A percentile compares a stretch with the other conserved stretches of the same genome.
These are phyloP conservation scores for Azemiops feae DNA, from an alignment of 2,113 vertebrate genomes.

Conservation along the genomic window DNA sequence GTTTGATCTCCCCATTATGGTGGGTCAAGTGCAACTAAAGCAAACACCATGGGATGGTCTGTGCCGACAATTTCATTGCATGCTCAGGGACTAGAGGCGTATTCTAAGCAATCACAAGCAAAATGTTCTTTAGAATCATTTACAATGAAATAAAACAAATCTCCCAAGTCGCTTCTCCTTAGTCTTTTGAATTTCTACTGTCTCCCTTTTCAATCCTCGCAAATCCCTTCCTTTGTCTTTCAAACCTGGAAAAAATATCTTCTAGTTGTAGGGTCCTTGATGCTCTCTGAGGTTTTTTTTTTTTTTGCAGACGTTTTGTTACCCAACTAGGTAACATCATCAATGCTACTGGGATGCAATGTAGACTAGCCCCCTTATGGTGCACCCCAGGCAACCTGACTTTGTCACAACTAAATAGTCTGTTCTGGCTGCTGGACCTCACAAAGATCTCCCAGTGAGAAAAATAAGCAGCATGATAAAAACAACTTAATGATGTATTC, in stretches of 20 bases:
- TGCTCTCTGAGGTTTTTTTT: no score
- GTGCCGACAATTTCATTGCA: no score
- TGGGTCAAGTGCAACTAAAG: no score
- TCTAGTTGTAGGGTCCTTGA: neutral
- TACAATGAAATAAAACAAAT: no score
- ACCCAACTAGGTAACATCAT: neutral
- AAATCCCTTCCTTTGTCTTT: neutral
- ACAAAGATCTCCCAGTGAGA: neutral
- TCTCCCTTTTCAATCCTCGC: neutral
- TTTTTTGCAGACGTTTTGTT: neutral
- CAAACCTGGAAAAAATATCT: neutral
- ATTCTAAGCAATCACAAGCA: no score
- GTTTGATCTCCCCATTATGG: no score
- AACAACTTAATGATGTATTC: neutral
- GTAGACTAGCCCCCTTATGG: neutral
- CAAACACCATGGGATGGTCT: no score
- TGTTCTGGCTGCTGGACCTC: no score
- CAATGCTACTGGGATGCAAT: neutral
- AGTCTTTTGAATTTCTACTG: neutral
- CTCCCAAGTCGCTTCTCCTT: neutral
- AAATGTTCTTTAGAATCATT: no score
- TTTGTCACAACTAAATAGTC: neutral
- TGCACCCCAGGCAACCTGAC: neutral
- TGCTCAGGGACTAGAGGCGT: no score
- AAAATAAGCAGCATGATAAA: neutral